These are phyloP conservation scores for Todiramphus chloris DNA, from an alignment of 2,113 vertebrate species.

Conservation along the genomic window DNA sequence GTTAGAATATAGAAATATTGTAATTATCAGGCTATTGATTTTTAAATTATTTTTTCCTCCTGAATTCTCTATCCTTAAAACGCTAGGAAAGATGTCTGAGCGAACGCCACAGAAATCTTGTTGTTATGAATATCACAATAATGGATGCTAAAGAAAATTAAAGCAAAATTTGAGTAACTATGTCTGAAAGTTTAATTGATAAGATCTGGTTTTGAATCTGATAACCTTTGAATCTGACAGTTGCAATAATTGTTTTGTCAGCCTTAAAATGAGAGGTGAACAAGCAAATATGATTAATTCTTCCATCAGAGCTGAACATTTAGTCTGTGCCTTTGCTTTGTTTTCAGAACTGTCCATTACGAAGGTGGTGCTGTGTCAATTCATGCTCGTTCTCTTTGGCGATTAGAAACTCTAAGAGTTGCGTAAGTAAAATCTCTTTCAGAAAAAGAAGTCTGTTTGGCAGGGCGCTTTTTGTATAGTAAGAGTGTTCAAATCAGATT, in stretches of 20 bases:
- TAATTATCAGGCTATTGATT: not conserved
- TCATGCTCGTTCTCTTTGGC: slow-evolving; percentile 94
- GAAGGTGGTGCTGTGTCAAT: slow-evolving; percentile 93
- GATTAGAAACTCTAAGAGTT: slow-evolving; percentile 93
- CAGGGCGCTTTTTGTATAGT: not conserved
- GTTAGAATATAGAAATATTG: not conserved
- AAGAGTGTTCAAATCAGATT: not conserved
- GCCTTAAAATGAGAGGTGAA: not conserved
- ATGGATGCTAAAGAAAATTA: not conserved
- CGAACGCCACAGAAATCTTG: not conserved
- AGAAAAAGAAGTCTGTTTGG: not conserved
- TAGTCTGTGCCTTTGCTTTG: not conserved
- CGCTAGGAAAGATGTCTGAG: not conserved
- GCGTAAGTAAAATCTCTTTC: slow-evolving; percentile 82
- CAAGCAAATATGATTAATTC: not conserved
- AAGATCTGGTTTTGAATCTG: not conserved
- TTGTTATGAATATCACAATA: not conserved
- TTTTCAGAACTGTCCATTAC: slow-evolving; percentile 90
- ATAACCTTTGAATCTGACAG: not conserved
- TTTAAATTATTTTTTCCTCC: not conserved
- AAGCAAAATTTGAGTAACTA: not conserved
- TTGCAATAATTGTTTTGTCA: not conserved
- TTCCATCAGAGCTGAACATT: not conserved
- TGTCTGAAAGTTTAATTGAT: not conserved
- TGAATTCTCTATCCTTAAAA: not conserved